Percentiles rank a stretch among this genome's conserved stretches.
phyloP scores from a whole-genome alignment of 2,888 invertebrate genomes.

The Drepanosiphum platanoidis region DNA sequence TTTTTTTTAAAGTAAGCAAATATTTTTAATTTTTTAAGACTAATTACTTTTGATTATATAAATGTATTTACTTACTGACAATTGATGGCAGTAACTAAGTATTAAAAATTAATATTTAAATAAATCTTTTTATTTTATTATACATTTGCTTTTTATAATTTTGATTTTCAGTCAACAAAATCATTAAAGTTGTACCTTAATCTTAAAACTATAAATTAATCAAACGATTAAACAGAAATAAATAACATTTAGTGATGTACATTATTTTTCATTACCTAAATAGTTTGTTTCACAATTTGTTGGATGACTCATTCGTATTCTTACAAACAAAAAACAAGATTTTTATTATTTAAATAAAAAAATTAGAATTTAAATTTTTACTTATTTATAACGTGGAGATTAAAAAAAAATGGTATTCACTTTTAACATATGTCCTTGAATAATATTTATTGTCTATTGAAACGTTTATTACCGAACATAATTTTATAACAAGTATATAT shows the following conservation, averaged over 20 bases:
- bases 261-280: no score
- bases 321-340: no score
- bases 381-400: neutral
- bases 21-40: neutral
- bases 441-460: constrained; percentile 33
- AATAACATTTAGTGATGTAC: no score
- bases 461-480: neutral
- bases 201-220: neutral
- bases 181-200: neutral
- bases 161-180: neutral
- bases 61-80: no score
- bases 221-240: no score
- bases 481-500: constrained; percentile 9
- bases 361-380: neutral
- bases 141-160: neutral
- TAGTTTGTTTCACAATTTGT: no score
- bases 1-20: neutral
- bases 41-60: no score
- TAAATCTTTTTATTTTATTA: no score
- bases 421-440: constrained; percentile 32
- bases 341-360: neutral
- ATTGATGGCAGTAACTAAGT: no score
- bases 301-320: no score
- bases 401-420: constrained; percentile 2
- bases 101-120: no score